These are phyloP conservation scores for Ambastaia sidthimunki DNA, from an alignment of 2,797 vertebrate genomes.

Conservation along the genomic window DNA sequence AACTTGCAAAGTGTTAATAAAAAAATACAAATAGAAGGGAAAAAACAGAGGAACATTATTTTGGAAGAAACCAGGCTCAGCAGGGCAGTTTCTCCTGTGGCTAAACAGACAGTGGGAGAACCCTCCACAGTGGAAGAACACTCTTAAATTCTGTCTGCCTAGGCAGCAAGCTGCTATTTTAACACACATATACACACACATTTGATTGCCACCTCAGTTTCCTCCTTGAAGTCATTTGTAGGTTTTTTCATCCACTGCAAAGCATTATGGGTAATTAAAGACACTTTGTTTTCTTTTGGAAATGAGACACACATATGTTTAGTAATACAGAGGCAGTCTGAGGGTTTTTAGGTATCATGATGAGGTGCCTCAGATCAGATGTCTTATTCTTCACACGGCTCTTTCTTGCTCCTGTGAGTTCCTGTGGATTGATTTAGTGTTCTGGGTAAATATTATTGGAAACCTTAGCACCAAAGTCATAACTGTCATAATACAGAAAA, in stretches of 20 bases:
- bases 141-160: too few relatives aligned
- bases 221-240: too few relatives aligned
- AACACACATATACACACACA: too few relatives aligned
- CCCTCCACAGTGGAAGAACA: too few relatives aligned
- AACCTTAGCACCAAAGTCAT: neutral
- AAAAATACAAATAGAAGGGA: too few relatives aligned
- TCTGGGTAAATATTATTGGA: slow-evolving; percentile 6
- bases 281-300: slow-evolving; percentile 16
- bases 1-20: too few relatives aligned
- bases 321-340: slow-evolving; percentile 10
- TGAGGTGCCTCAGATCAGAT: slow-evolving; percentile 22
- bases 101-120: too few relatives aligned
- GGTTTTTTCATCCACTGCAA: neutral
- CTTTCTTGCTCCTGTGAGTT: neutral
- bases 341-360: slow-evolving; percentile 19
- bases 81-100: too few relatives aligned
- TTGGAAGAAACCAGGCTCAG: too few relatives aligned
- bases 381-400: slow-evolving; percentile 27
- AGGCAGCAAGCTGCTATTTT: too few relatives aligned
- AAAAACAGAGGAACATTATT: too few relatives aligned
- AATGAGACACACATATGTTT: slow-evolving; percentile 1
- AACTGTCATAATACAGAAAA: neutral
- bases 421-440: slow-evolving; percentile 26
- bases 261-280: slow-evolving; percentile 3
- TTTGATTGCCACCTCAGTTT: too few relatives aligned